phyloP scores from a whole-genome alignment of 1,140 invertebrate genomes.

The Scaptomyza hsui region DNA sequence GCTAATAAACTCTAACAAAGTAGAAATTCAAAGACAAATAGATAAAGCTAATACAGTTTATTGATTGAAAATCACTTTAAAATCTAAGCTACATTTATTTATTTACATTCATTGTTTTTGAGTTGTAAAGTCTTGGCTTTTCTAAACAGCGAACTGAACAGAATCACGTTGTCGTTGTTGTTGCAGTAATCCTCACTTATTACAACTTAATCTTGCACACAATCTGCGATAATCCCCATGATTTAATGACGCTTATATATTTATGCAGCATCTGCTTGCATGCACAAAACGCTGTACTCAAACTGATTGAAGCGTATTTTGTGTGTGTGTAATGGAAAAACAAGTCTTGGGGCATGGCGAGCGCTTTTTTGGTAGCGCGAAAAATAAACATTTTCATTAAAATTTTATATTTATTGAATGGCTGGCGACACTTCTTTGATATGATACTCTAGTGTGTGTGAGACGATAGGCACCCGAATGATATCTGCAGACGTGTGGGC shows the following conservation, averaged over 20 bases:
- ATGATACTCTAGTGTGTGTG: slow-evolving; percentile 59
- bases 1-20: too few relatives aligned
- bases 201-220: slow-evolving; percentile 10
- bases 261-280: slow-evolving; percentile 11
- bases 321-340: slow-evolving; percentile 34
- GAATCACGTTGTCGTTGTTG: not conserved
- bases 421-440: slow-evolving; percentile 73
- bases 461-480: slow-evolving; percentile 36
- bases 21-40: too few relatives aligned
- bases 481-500: slow-evolving; percentile 49
- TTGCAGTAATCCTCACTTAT: slow-evolving; percentile 2
- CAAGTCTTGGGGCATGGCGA: slow-evolving; percentile 51
- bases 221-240: slow-evolving; percentile 1
- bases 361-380: slow-evolving; percentile 64
- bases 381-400: slow-evolving; percentile 76
- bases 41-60: too few relatives aligned
- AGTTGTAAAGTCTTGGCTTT: too few relatives aligned
- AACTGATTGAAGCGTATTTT: slow-evolving; percentile 44
- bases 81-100: not conserved
- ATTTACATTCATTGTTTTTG: too few relatives aligned
- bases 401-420: slow-evolving; percentile 78
- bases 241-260: slow-evolving; percentile 1
- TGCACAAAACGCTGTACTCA: slow-evolving; percentile 12
- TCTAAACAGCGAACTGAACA: not conserved
- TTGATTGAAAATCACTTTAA: not conserved